Percentiles rank a stretch among this genome's conserved stretches.
phyloP scores from a whole-genome alignment of 23 tunicate genomes.

The Aplidium turbinatum region DNA sequence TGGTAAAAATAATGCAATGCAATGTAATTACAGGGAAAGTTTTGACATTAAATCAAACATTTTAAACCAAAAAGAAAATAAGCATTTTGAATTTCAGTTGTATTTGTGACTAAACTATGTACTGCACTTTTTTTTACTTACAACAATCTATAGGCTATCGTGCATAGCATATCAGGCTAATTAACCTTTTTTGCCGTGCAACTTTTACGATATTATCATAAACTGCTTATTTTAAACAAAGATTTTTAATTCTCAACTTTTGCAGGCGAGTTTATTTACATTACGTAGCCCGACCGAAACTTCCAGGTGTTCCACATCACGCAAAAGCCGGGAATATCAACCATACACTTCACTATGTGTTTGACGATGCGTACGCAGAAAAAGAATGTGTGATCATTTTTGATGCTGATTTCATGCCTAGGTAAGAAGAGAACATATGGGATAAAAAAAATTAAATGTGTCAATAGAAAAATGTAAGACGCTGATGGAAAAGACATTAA shows the following conservation, averaged over 20 bases:
- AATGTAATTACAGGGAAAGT: too few species aligned
- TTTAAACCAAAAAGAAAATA: too few species aligned
- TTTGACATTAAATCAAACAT: too few species aligned
- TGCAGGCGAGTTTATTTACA: conserved; percentile 80
- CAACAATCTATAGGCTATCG: too few species aligned
- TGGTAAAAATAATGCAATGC: neutral
- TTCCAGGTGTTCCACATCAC: conserved; percentile 98
- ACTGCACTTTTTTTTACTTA: too few species aligned
- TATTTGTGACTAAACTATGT: too few species aligned
- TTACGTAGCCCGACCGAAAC: conserved; percentile 91
- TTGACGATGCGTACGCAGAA: conserved; percentile 88
- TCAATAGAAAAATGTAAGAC: neutral
- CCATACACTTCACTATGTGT: conserved; percentile 90
- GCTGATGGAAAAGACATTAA: too few species aligned
- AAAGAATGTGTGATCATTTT: conserved; percentile 89
- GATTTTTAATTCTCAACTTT: neutral
- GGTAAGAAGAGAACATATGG: conserved; percentile 28
- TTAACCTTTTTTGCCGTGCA: too few species aligned
- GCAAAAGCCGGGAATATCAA: conserved; percentile 99
- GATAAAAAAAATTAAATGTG: neutral
- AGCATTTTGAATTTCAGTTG: neutral
- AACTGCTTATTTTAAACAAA: neutral
- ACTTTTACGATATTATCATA: too few species aligned
- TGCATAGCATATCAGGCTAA: too few species aligned
- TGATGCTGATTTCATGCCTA: conserved; percentile 99